phyloP scores from a whole-genome alignment of 2,113 vertebrate species.

The Trochalopteron elliotii region DNA sequence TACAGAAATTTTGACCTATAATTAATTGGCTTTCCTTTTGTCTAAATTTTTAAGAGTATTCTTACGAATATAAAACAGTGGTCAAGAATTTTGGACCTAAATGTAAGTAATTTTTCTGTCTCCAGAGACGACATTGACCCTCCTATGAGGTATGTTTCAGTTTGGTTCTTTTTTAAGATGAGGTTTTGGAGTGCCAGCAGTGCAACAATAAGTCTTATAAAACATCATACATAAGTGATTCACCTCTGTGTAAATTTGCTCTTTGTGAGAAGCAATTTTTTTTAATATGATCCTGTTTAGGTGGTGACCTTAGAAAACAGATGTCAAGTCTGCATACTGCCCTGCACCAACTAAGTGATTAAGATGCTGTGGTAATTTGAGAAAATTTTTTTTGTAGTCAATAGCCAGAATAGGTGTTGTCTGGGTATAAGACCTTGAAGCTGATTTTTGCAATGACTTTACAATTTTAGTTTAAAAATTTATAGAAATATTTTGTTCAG shows the following conservation, averaged over 20 bases:
- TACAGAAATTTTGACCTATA: not conserved
- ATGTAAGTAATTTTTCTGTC: not conserved
- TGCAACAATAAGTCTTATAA: not conserved
- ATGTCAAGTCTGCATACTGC: not conserved
- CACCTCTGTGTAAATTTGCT: not conserved
- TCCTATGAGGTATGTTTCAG: not conserved
- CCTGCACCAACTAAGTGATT: not conserved
- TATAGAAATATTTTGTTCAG: not conserved
- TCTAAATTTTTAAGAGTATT: not conserved
- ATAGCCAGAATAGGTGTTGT: not conserved
- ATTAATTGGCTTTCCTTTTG: not conserved
- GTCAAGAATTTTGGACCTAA: not conserved
- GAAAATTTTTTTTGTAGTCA: not conserved
- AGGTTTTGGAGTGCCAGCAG: not conserved
- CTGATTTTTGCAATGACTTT: not conserved
- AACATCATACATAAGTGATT: not conserved
- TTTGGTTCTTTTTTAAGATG: not conserved
- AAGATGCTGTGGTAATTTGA: not conserved
- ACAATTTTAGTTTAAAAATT: not conserved
- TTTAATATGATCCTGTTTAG: not conserved
- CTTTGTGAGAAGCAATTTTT: not conserved
- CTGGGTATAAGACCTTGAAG: not conserved
- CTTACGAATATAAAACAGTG: not conserved
- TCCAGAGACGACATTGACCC: not conserved
- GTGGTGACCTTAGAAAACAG: not conserved